Evolutionary conservation across 2,113 vertebrate species (phyloP).

Genomic region (Heptranchias perlo): DNA sequence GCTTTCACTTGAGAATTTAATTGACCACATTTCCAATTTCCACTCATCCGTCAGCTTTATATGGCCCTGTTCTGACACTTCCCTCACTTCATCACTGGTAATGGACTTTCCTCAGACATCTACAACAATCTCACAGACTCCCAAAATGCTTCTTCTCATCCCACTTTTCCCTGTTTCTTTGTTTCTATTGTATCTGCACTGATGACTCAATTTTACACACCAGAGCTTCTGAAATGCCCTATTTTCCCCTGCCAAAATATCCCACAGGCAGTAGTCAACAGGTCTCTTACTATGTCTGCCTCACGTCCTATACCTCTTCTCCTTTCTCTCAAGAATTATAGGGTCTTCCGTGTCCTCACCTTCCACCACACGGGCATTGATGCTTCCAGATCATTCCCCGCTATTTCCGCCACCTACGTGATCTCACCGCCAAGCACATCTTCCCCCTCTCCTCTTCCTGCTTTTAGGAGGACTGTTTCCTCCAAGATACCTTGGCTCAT

Average conservation of each 20-base stretch:
- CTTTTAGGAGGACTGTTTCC: neutral
- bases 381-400: too few relatives aligned
- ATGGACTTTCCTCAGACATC: neutral
- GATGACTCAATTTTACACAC: neutral
- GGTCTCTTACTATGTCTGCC: too few relatives aligned
- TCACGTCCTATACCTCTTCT: too few relatives aligned
- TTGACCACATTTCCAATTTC: neutral
- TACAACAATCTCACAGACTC: neutral
- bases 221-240: neutral
- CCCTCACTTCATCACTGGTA: neutral
- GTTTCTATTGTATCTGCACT: neutral
- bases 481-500: neutral
- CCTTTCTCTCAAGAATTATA: too few relatives aligned
- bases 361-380: too few relatives aligned
- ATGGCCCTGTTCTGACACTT: neutral
- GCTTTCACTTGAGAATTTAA: neutral
- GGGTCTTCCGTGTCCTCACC: too few relatives aligned
- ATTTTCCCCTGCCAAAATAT: neutral
- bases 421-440: too few relatives aligned
- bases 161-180: neutral
- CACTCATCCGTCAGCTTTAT: neutral
- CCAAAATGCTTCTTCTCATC: neutral
- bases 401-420: too few relatives aligned
- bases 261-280: too few relatives aligned
- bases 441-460: neutral